Conservation (phyloP, 2,888 invertebrate genomes). For the Eristalis pertinax region DNA sequence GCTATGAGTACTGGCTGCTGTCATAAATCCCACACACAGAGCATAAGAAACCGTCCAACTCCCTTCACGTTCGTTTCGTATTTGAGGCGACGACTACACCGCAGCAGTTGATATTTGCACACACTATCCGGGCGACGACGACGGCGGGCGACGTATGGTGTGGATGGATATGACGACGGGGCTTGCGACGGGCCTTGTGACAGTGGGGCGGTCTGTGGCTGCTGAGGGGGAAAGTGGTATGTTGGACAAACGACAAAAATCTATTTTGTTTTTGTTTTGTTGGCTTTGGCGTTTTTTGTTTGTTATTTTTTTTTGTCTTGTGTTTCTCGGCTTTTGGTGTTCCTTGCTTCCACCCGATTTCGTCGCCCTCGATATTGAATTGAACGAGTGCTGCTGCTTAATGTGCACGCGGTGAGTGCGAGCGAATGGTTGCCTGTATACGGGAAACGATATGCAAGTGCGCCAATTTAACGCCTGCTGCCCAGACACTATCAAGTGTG, state of each 20-base stretch:
- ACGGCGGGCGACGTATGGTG: neutral
- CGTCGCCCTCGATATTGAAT: slow-evolving; percentile 61
- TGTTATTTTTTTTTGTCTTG: slow-evolving; percentile 28
- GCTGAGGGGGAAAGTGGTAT: slow-evolving; percentile 9
- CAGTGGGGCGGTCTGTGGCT: neutral
- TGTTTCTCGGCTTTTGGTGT: slow-evolving; percentile 9
- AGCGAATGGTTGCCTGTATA: neutral
- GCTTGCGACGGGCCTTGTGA: neutral
- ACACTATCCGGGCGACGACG: slow-evolving; percentile 40
- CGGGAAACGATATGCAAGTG: slow-evolving; percentile 20
- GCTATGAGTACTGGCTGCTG: slow-evolving; percentile 51
- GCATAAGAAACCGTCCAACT: slow-evolving; percentile 70
- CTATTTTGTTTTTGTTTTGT: slow-evolving; percentile 60
- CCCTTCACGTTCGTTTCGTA: slow-evolving; percentile 70
- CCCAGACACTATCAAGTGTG: slow-evolving; percentile 15
- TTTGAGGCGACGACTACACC: slow-evolving; percentile 71
- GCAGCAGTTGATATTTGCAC: slow-evolving; percentile 69
- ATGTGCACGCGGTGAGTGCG: slow-evolving; percentile 31
- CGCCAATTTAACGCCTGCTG: slow-evolving; percentile 36
- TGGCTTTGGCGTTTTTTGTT: slow-evolving; percentile 29
- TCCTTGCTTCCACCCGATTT: slow-evolving; percentile 55
- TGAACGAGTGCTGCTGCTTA: slow-evolving; percentile 39
- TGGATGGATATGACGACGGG: neutral
- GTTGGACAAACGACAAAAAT: slow-evolving; percentile 69
- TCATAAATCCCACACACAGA: slow-evolving; percentile 66